Evolutionary conservation across 1,140 invertebrate genomes (phyloP), one percentile per base, ranked within the genome.

Genomic region (Drosophila tropicalis): DNA sequence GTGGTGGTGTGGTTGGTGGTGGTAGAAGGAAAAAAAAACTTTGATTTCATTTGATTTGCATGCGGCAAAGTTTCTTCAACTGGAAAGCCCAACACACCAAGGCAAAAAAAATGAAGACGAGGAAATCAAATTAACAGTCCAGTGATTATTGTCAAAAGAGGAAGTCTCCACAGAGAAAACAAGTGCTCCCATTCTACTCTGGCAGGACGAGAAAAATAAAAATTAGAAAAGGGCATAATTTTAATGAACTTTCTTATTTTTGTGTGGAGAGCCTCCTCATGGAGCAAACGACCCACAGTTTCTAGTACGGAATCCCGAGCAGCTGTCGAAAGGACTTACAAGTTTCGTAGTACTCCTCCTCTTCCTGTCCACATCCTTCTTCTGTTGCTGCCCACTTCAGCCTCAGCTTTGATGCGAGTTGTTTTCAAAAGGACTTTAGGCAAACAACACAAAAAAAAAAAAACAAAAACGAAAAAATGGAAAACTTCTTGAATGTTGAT

Each of bases 191-290:
- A 3, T 29, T 15, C 41, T 39, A 13, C 32, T 25, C n/a, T 13
- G 40, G 32, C 66, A 73, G 76, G 78, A 79, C 71, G 82, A 36
- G 56, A 58, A 61, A 79, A 76, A 87, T 80, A 83, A 82, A 76
- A 87, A 87, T 87, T 87, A 87, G 84, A 86, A 86, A 84, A 89
- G 84, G 85, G 85, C 85, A 89, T 90, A 89, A 89, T 89, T 89
- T 90, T 89, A 89, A 89, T 89, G 84, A 89, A 89, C 84, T 89
- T 89, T 89, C 67, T 81, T 79, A 56, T 62, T 63, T 54, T 36
- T 36, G 34, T 71, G 79, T 69, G 71, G 44, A 70, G 73, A 29
- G 62, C 36, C 34, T 55, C 61, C 58, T 25, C 60, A 25, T 51
- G 22, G 13, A 56, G 25, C 55, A 29, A 29, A 6, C 29, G 29